Percentiles rank a stretch among this genome's conserved stretches.
phyloP scores from a whole-genome alignment of 1,140 invertebrate genomes.

The Tribolium madens region DNA sequence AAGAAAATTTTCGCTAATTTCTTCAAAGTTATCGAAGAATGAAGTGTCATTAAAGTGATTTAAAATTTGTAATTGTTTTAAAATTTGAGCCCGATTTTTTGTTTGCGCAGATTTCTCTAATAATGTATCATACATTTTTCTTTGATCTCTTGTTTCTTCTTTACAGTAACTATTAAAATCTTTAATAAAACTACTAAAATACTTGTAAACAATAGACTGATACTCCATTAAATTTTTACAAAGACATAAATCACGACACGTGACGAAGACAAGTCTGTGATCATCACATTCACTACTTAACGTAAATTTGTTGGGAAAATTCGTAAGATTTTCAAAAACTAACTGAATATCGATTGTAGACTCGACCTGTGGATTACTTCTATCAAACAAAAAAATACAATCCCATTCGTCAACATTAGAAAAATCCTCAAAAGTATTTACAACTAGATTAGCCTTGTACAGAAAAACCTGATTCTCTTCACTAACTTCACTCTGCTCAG shows the following conservation, averaged over 20 bases:
- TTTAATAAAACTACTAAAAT: constrained; percentile 76
- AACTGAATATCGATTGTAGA: constrained; percentile 67
- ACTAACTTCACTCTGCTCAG: constrained; percentile 87
- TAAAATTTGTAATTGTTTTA: constrained; percentile 50
- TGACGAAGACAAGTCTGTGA: constrained; percentile 86
- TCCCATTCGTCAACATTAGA: constrained; percentile 77
- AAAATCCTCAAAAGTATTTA: constrained; percentile 76
- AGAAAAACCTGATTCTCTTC: constrained; percentile 86
- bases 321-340: constrained; percentile 84
- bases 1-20: constrained; percentile 51
- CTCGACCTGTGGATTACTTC: constrained; percentile 85
- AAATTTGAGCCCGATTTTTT: constrained; percentile 64
- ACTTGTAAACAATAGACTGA: constrained; percentile 72
- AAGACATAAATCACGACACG: constrained; percentile 88
- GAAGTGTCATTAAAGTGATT: not conserved
- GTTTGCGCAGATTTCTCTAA: constrained; percentile 53
- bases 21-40: constrained; percentile 44
- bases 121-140: constrained; percentile 67
- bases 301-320: constrained; percentile 83
- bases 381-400: constrained; percentile 86
- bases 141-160: constrained; percentile 68
- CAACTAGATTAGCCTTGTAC: constrained; percentile 74
- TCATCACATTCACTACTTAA: constrained; percentile 79
- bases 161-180: constrained; percentile 74
- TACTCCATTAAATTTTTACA: constrained; percentile 84